These are phyloP conservation scores for Aurelia coerulea DNA, from an alignment of 30 jellyfish, hydroid and myxozoan genomes.

Conservation along the genomic window DNA sequence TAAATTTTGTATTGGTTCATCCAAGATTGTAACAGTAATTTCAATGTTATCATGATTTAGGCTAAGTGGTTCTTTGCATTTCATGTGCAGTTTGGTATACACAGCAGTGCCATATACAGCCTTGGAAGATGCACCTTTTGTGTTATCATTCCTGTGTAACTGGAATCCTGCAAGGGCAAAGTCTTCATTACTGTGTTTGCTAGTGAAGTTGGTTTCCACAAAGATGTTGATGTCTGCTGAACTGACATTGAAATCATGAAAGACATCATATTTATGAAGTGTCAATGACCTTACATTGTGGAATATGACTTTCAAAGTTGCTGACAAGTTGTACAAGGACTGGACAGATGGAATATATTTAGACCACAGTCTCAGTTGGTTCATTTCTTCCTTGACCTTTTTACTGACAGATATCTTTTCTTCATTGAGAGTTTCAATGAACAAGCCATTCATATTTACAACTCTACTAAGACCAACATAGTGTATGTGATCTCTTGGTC, in stretches of 20 bases:
- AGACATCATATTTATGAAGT: slow-evolving; percentile 8
- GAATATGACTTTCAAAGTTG: neutral
- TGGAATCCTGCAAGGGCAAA: neutral
- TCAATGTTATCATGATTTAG: slow-evolving; percentile 20
- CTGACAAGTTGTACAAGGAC: neutral
- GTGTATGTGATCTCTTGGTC: slow-evolving; percentile 39
- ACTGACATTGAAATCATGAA: slow-evolving; percentile 27
- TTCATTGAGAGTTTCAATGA: neutral
- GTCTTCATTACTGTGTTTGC: neutral
- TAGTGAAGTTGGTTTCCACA: slow-evolving; percentile 27
- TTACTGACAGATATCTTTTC: slow-evolving; percentile 6
- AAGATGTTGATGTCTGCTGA: slow-evolving; percentile 40
- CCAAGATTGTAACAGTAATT: slow-evolving; percentile 14
- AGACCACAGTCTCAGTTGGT: neutral
- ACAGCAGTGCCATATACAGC: slow-evolving; percentile 32
- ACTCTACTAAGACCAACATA: slow-evolving; percentile 51
- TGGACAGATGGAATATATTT: neutral
- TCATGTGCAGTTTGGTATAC: too few relatives aligned
- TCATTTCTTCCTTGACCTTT: slow-evolving; percentile 23
- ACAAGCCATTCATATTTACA: neutral
- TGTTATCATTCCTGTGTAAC: slow-evolving; percentile 33
- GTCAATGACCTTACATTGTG: slow-evolving; percentile 23
- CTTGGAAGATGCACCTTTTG: too few relatives aligned
- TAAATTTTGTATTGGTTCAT: neutral
- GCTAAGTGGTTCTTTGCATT: too few relatives aligned